Evolutionary conservation across 2,888 invertebrate genomes (phyloP).

Genomic region (Drosophila kokeensis): DNA sequence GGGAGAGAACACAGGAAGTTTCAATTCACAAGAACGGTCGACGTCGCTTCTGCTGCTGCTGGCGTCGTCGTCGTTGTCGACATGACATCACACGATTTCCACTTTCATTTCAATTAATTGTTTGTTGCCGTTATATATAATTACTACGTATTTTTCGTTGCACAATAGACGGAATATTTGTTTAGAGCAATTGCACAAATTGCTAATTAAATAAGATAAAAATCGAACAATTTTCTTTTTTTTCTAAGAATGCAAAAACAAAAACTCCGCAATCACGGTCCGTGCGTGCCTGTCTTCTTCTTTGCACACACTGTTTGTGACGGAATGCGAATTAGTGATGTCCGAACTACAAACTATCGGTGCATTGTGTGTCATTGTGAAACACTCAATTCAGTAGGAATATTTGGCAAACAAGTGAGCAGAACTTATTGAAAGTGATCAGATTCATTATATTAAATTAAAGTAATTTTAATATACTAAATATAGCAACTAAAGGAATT

Average conservation of each 20-base stretch:
- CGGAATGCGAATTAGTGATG: constrained; percentile 60
- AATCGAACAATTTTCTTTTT: constrained; percentile 42
- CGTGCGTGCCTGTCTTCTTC: constrained; percentile 48
- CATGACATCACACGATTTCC: constrained; percentile 73
- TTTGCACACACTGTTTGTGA: constrained; percentile 66
- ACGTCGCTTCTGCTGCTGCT: constrained; percentile 47
- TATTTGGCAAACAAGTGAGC: background rate
- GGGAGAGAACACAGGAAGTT: constrained; percentile 65
- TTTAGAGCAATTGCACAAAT: constrained; percentile 45
- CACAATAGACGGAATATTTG: constrained; percentile 60
- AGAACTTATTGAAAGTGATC: background rate
- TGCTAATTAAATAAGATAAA: constrained; percentile 50
- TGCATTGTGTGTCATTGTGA: background rate
- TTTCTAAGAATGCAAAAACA: constrained; percentile 69
- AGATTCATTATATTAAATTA: background rate
- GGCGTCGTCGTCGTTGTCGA: constrained; percentile 40
- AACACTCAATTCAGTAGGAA: constrained; percentile 8
- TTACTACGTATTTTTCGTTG: constrained; percentile 66
- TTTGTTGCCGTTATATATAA: constrained; percentile 15
- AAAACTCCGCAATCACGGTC: constrained; percentile 74
- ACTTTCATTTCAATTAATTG: constrained; percentile 62
- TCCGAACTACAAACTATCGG: constrained; percentile 9
- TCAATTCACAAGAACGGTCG: constrained; percentile 74
- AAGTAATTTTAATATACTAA: background rate
- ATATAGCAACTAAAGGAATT: background rate